Conservation (phyloP, 2,113 vertebrate species). For the Nycticebus coucang region DNA sequence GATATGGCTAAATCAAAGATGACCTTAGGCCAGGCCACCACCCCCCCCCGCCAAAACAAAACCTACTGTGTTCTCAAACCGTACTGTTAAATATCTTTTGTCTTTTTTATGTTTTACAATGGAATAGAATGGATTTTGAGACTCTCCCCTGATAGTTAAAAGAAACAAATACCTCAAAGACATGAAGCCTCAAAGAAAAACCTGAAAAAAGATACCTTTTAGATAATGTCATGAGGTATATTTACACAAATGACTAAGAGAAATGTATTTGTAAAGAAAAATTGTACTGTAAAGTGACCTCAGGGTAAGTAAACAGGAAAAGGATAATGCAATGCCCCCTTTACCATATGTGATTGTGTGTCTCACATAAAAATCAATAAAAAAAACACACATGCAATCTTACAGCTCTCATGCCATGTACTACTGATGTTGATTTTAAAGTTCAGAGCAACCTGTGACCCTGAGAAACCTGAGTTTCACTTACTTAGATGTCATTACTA, state of each 20-base stretch:
- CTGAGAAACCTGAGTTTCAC: background rate
- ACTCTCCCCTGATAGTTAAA: slow-evolving; percentile 60
- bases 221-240: slow-evolving; percentile 27
- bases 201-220: background rate
- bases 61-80: slow-evolving; percentile 26
- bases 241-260: slow-evolving; percentile 56
- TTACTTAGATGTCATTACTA: background rate
- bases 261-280: slow-evolving; percentile 48
- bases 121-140: slow-evolving; percentile 58
- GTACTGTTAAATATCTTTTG: background rate
- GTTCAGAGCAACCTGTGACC: background rate
- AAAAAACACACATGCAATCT: background rate
- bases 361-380: slow-evolving; percentile 42
- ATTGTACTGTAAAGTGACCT: slow-evolving; percentile 33
- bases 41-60: slow-evolving; percentile 4
- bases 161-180: slow-evolving; percentile 63
- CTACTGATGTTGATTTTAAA: background rate
- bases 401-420: background rate
- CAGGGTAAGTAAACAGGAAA: slow-evolving; percentile 57
- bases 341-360: slow-evolving; percentile 49
- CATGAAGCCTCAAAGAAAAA: slow-evolving; percentile 54
- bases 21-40: background rate
- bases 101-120: slow-evolving; percentile 42
- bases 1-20: slow-evolving; percentile 7
- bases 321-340: background rate